Base-by-base conservation (phyloP, 2,888 invertebrate species). In the Drosophila dives region DNA sequence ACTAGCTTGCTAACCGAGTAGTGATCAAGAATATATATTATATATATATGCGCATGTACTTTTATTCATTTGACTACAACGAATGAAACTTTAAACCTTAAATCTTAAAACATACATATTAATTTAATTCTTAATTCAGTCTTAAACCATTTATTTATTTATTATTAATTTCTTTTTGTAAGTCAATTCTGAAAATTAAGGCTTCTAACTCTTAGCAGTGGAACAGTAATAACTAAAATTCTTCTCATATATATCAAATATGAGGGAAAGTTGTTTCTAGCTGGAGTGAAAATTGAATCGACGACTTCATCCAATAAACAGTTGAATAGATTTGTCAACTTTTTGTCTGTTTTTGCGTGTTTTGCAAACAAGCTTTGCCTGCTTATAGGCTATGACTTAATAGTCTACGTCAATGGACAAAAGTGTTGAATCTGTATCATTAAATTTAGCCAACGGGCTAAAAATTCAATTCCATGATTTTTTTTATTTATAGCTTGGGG, bases 341-440 rank as follows among this genome's bases (percentile, higher is more conserved):
- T 45, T 2, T 45, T 23, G 23, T 23, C 4, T 45, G 45, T 15
- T 15, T 26, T 45, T 45, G 23, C 15, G 8, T 45, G 45, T 15
- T 23, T 15, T 4, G 45, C 23, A 15, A 45, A 45, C 23, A 23
- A 15, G 15, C 23, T 45, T 23, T 45, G 45, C 23, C 45, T 15
- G 23, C 45, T 23, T 23, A 36, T 10, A 10, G 20, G 23, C 23
- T 12, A 23, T n/a, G 48, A 33, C 40, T 32, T 38, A 59, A 38
- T 33, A 34, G 33, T 42, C 17, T 26, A 33, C 36, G 42, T 50
- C 34, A 60, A 34, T 51, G 49, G 49, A 36, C 6, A 50, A 50
- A 2, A 23, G 32, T 32, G 32, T 61, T 50, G 61, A 38, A 69
- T 45, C 23, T 23, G n/a, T 53, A 36, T 23, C 56, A 75, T 59